Conservation (phyloP, 1,140 invertebrate genomes). For the Onthophagus taurus region DNA sequence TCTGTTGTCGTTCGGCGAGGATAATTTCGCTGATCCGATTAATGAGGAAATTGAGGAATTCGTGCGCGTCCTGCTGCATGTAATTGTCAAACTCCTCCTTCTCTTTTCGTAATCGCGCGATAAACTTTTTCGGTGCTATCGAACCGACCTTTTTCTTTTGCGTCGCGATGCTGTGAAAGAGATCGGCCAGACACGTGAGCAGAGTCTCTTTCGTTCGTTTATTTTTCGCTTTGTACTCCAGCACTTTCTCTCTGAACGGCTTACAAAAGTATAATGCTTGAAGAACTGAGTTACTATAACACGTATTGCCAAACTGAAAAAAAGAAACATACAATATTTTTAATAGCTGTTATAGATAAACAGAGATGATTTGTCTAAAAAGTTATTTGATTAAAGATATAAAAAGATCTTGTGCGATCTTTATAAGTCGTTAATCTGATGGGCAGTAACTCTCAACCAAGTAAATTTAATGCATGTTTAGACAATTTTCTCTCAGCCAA, state of each 20-base stretch:
- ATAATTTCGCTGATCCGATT: constrained; percentile 95
- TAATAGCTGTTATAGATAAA: no score
- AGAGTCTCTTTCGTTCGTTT: constrained; percentile 97
- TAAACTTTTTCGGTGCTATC: constrained; percentile 99
- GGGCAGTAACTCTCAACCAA: no score
- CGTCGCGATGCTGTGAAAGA: constrained; percentile 98
- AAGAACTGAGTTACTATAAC: constrained; percentile 98
- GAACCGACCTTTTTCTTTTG: constrained; percentile 99
- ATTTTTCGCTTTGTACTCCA: constrained; percentile 97
- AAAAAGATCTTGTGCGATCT: no score
- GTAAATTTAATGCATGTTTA: no score
- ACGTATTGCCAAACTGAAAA: constrained; percentile 98
- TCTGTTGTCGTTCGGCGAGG: constrained; percentile 35
- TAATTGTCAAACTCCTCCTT: constrained; percentile 99
- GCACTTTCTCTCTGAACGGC: constrained; percentile 95
- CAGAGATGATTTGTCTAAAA: no score
- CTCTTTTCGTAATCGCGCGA: constrained; percentile 94
- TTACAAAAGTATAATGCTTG: constrained; percentile 99
- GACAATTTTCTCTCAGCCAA: no score
- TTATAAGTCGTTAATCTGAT: no score
- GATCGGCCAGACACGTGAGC: constrained; percentile 92
- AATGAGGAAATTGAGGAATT: constrained; percentile 98
- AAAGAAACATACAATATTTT: constrained; percentile 19
- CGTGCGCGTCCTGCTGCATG: constrained; percentile 99
- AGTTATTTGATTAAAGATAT: no score